Base-by-base conservation (phyloP, 2,113 vertebrate species). In the Scomber japonicus region DNA sequence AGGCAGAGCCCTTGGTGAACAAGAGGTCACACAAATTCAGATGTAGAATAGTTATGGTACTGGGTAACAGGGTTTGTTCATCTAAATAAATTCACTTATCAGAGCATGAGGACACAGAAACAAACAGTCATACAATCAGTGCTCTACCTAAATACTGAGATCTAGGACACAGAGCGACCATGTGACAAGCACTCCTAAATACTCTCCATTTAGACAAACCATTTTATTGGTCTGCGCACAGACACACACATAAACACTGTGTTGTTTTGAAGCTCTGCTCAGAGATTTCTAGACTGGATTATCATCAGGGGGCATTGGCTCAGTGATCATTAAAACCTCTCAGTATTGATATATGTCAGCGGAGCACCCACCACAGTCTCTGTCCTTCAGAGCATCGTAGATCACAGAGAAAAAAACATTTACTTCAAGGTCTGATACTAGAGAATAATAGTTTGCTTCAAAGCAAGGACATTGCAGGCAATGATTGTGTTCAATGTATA, bases 281-380 rank as follows among this genome's bases (percentile, higher is more conserved):
- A 15, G 57, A 79, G 81, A 63, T 76, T 85, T 84, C 85, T 62
- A 78, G 73, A 2, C 69, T 45, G 35, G 80, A 89, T 89, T 85
- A 87, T 85, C 90, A 84, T 81, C 75, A 62, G 63, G 69, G 71
- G 70, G 45, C 24, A 64, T 19, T 40, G 27, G 45, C 57, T 62
- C 48, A 78, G 81, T 75, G 77, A 68, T 81, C 71, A 73, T 67
- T 84, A 68, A 80, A 84, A 81, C 80, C 75, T 68, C 69, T 80
- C 72, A 40, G 21, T 35, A 81, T 84, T 77, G 83, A 89, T 84
- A 64, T 61, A 64, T 61, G n/a, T 78, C 84, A 82, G 48, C 14
- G n/a, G 17, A 78, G 60, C 40, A 13, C 9, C 78, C 49, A 48
- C 68, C 51, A 27, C 66, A 53, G 19, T 35, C 19, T 57, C n/a